Evolutionary conservation across 2,888 invertebrate genomes (phyloP), one percentile per base, ranked within the genome.

Genomic region (Opisthograptis luteolata): DNA sequence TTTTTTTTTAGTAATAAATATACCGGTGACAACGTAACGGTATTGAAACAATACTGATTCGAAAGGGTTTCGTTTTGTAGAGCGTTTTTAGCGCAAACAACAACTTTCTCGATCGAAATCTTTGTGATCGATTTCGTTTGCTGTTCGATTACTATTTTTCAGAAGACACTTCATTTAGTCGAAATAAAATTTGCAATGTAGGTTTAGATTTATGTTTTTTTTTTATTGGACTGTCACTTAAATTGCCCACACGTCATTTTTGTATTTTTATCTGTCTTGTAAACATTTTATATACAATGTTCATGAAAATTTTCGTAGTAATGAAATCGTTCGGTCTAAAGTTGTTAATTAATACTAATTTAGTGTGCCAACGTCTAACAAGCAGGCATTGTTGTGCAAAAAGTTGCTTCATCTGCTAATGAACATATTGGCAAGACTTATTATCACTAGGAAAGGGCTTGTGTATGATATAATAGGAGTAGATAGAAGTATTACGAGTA

Each of bases 21-120:
- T 60, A 72, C 77, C 81, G 78, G 78, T 75, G 77, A 78, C 79
- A 79, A 64, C 50, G 57, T 79, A 80, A 79, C 80, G 79, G 79
- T 73, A 22, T 65, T 52, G 40, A 39, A 55, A 59, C 40, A 55
- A 52, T 54, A 51, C 42, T 25, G 35, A 40, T 67, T 58, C 50
- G 49, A 43, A 49, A 61, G 59, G 55, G 57, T 61, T 65, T 64
- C 3, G 35, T 62, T 63, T 69, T 58, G 58, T 25, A 20, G 40
- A 42, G 37, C 27, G 35, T 37, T 45, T 44, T 55, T 46, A 37
- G 39, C 5, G 27, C 13, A 47, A 41, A 39, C 12, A 41, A 39
- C 12, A 17, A 48, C 49, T 32, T 59, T 37, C 20, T 36, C 39
- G 19, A 36, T 39, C 17, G 35, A 42, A 36, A 34, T 39, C 20